Evolutionary conservation across 2,113 vertebrate species (phyloP).

Genomic region (Leptosomus discolor): DNA sequence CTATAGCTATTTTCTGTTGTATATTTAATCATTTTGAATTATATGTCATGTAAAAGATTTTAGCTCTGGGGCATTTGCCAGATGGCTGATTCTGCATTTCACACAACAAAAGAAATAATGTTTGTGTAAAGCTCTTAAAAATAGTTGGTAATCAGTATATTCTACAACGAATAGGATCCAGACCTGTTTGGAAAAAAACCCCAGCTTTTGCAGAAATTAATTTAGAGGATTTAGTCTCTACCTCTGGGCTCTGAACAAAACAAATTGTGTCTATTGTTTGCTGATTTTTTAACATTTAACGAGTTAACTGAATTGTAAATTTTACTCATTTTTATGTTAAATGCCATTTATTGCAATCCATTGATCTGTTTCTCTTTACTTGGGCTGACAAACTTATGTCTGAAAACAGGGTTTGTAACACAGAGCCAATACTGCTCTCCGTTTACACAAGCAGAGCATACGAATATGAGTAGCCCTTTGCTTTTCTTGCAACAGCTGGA

Average conservation of each 20-base stretch:
- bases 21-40: constrained; percentile 77
- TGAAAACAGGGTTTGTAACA: background rate
- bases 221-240: constrained; percentile 63
- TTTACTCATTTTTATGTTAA: constrained; percentile 42
- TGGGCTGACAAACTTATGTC: constrained; percentile 51
- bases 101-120: constrained; percentile 75
- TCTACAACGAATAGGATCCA: constrained; percentile 70
- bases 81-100: constrained; percentile 74
- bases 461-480: background rate
- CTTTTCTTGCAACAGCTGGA: background rate
- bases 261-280: constrained; percentile 69
- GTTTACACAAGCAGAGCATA: background rate
- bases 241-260: constrained; percentile 66
- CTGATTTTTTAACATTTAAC: constrained; percentile 45
- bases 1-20: constrained; percentile 72
- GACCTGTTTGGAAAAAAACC: constrained; percentile 62
- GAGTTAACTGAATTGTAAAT: constrained; percentile 58
- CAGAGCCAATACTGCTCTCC: background rate
- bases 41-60: constrained; percentile 76
- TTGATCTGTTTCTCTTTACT: constrained; percentile 43
- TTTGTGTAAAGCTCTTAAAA: constrained; percentile 76
- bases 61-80: constrained; percentile 75
- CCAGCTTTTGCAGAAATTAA: constrained; percentile 68
- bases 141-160: constrained; percentile 76
- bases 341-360: constrained; percentile 32